Evolutionary conservation across 2,797 vertebrate species (phyloP), one percentile per base, ranked within the genome.

Genomic region (Serranus cabrilla): DNA sequence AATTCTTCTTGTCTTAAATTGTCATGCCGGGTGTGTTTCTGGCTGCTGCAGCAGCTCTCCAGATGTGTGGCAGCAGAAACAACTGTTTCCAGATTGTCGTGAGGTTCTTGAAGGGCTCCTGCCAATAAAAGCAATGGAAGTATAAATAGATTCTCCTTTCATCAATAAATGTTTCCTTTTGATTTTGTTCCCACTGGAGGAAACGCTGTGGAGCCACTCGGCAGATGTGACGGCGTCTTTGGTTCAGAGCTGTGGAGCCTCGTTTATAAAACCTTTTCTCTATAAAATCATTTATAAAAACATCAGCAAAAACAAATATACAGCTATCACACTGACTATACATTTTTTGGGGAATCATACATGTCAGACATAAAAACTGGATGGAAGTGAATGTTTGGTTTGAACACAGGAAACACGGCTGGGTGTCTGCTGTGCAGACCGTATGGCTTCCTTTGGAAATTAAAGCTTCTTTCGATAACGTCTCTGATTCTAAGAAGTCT

Each of bases 401-500:
- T 71, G 57, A 55, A 60, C 47, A 70, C 27, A 65, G 45, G 6
- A 39, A 65, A 20, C 17, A 14, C 27, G 3, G 27, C 27, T 27
- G 27, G 27, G 27, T 59, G 49, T 37, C 67, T 82, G 56, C 27
- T 17, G 62, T 21, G 59, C 54, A 58, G 74, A 81, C 57, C 72
- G 37, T 62, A 73, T 79, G 83, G 73, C 67, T 82, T 83, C 78
- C 27, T 63, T 71, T 65, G 46, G 57, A 65, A 56, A 57, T 77
- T 20, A 70, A 70, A 72, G 47, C 45, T 70, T 39, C 21, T 25
- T 27, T 21, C 2, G 3, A 42, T 16, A 40, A 65, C 21, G 34
- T 51, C 39, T 75, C 58, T 39, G 45, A 56, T 16, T 27, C 89
- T 93, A 94, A 84, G 94, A 92, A 18, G 84, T 85, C 47, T 96